Conservation (phyloP, 2,113 vertebrate genomes). For the Podilymbus podiceps region DNA sequence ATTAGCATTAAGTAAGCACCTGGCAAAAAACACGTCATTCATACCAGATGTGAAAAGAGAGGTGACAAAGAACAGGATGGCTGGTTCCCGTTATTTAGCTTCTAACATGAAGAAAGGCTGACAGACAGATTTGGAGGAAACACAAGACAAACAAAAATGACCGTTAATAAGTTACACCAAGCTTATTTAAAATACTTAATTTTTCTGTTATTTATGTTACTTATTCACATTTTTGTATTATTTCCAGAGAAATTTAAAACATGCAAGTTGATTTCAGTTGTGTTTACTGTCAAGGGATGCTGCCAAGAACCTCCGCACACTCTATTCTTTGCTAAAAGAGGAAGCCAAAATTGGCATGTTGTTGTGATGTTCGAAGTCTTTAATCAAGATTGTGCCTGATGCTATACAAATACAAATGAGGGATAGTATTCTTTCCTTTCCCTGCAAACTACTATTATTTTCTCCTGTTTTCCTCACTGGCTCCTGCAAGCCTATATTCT, state of each 20-base stretch:
- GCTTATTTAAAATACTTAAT: neutral
- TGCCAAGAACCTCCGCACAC: neutral
- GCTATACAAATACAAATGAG: constrained; percentile 14
- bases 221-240: neutral
- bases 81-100: neutral
- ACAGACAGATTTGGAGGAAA: neutral
- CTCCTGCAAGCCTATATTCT: neutral
- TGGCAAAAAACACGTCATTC: neutral
- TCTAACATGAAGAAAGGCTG: neutral
- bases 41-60: neutral
- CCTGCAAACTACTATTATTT: neutral
- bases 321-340: neutral
- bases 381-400: constrained; percentile 1
- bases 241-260: constrained; percentile 5
- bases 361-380: neutral
- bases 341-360: neutral
- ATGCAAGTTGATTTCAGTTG: neutral
- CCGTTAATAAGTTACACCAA: neutral
- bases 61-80: neutral
- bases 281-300: neutral
- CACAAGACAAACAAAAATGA: neutral
- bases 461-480: neutral
- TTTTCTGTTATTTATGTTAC: neutral
- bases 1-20: neutral
- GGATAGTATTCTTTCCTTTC: neutral